A percentile compares a stretch with the other conserved stretches of the same genome.
Conservation (phyloP, 2,888 invertebrate genomes). For the Hydropsyche betteni region DNA sequence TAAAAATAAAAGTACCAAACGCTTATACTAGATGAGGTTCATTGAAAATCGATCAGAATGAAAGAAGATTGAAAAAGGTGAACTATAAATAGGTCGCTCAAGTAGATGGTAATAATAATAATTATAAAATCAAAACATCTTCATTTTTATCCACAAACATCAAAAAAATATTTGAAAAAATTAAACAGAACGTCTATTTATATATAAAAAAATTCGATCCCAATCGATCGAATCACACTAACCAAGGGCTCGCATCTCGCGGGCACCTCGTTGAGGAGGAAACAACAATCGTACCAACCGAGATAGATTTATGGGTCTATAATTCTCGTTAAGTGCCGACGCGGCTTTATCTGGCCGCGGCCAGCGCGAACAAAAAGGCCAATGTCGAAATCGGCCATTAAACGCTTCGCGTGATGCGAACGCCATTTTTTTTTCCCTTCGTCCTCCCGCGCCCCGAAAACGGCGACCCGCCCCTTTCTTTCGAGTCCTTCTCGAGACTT, state of each 20-base stretch:
- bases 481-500: conserved; percentile 32
- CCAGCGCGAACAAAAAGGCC: conserved; percentile 39
- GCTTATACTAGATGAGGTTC: too few relatives aligned
- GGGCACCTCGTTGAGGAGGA: conserved; percentile 26
- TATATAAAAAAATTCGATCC: too few relatives aligned
- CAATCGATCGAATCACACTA: conserved; percentile 1
- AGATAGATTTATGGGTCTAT: conserved; percentile 33
- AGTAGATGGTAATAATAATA: too few relatives aligned
- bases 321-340: conserved; percentile 47
- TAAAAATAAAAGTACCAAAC: too few relatives aligned
- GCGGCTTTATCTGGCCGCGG: conserved; percentile 33
- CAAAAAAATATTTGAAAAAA: too few relatives aligned
- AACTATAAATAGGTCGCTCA: too few relatives aligned
- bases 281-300: conserved; percentile 31
- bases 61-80: too few relatives aligned
- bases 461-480: neutral
- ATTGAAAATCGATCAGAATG: too few relatives aligned
- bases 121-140: too few relatives aligned
- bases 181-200: too few relatives aligned
- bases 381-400: conserved; percentile 46
- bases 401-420: conserved; percentile 45
- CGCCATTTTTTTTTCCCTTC: conserved; percentile 37
- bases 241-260: neutral
- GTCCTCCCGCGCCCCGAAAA: neutral
- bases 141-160: too few relatives aligned